Conservation (phyloP, 1,140 invertebrate genomes). For the Melitaea cinxia region DNA sequence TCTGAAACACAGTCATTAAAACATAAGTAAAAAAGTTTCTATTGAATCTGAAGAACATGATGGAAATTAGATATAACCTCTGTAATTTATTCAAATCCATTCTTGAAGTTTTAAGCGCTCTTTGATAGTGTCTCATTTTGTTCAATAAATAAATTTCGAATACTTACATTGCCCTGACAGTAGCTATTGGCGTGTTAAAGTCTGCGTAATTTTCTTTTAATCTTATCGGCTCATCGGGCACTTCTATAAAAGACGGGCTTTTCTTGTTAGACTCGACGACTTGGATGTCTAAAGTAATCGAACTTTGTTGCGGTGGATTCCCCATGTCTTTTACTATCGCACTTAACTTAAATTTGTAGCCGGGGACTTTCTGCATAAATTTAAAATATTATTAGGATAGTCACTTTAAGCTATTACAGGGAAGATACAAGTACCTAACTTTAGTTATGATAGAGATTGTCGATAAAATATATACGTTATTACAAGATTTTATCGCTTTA, state of each 20-base stretch:
- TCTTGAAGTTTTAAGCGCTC: constrained; percentile 13
- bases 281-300: constrained; percentile 89
- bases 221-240: constrained; percentile 83
- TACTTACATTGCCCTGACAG: constrained; percentile 86
- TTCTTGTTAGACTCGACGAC: constrained; percentile 95
- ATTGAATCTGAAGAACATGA: neutral
- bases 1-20: neutral
- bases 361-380: constrained; percentile 83
- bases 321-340: constrained; percentile 91
- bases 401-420: constrained; percentile 7
- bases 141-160: constrained; percentile 41
- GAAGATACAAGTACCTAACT: neutral
- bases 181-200: constrained; percentile 86
- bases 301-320: constrained; percentile 82
- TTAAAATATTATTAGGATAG: constrained; percentile 27
- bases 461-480: no score
- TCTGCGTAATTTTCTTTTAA: constrained; percentile 88
- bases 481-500: no score
- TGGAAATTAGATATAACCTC: neutral
- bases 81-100: constrained; percentile 10
- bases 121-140: constrained; percentile 36
- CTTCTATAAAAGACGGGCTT: constrained; percentile 87
- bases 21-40: neutral
- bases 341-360: constrained; percentile 87
- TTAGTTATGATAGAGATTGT: no score